Percentiles rank a stretch among this genome's conserved stretches.
Conservation (phyloP, 53 echinoderm and acorn worm genomes). For the Mesocentrotus franciscanus region DNA sequence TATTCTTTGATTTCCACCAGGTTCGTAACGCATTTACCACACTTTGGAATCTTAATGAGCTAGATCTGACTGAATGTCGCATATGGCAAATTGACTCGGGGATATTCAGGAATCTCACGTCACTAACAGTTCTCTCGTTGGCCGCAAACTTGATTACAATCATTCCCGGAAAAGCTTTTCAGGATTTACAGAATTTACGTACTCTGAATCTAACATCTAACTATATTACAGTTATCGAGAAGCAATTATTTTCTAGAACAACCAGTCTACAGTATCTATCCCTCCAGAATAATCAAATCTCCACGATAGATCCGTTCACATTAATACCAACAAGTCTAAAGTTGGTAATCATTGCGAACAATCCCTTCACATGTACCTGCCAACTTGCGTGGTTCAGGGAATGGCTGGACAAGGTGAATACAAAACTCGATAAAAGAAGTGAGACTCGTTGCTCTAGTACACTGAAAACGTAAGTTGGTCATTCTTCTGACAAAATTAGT, state of each 20-base stretch:
- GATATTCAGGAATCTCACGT: neutral
- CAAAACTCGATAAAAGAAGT: neutral
- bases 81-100: neutral
- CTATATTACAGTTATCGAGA: neutral
- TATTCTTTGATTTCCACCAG: neutral
- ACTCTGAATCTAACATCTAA: neutral
- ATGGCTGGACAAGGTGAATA: neutral
- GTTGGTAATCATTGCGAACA: neutral
- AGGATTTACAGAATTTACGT: neutral
- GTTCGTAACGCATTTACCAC: neutral
- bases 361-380: slow-evolving; percentile 43
- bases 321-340: neutral
- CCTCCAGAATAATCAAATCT: neutral
- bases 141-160: neutral
- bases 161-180: neutral
- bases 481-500: no score
- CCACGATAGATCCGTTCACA: neutral
- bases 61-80: neutral
- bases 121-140: neutral
- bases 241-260: neutral
- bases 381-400: no score
- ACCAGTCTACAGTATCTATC: neutral
- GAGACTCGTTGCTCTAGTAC: slow-evolving; percentile 16
- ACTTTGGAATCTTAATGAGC: neutral
- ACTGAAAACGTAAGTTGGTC: no score